Evolutionary conservation across 2,797 vertebrate genomes (phyloP).

Genomic region (Coluber constrictor): DNA sequence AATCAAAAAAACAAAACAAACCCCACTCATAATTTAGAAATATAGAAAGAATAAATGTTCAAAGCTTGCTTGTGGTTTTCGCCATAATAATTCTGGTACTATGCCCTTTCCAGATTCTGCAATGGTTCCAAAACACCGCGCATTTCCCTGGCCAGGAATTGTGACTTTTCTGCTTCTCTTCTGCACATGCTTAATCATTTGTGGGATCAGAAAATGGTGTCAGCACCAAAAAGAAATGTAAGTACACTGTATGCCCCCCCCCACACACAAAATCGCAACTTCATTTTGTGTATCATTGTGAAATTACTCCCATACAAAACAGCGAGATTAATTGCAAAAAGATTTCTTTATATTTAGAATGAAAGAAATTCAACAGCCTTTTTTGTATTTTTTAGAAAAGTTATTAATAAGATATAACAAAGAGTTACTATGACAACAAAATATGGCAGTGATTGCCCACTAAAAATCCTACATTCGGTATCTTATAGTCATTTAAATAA

Average conservation of each 20-base stretch:
- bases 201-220: slow-evolving; percentile 67
- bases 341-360: background rate
- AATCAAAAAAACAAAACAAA: background rate
- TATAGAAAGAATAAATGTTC: background rate
- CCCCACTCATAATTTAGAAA: background rate
- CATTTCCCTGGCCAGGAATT: slow-evolving; percentile 56
- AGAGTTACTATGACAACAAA: background rate
- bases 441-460: background rate
- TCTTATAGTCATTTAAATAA: background rate
- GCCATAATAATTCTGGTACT: background rate
- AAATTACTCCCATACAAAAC: background rate
- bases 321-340: background rate
- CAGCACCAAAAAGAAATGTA: slow-evolving; percentile 71
- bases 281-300: background rate
- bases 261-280: background rate
- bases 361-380: background rate
- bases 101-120: slow-evolving; percentile 11
- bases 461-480: background rate
- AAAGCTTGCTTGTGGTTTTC: background rate
- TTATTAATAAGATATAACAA: background rate
- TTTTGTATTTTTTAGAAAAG: background rate
- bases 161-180: slow-evolving; percentile 55
- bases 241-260: background rate
- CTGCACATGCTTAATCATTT: slow-evolving; percentile 44
- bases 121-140: background rate